Evolutionary conservation across 2,797 vertebrate genomes (phyloP).

Genomic region (Ceryle rudis): DNA sequence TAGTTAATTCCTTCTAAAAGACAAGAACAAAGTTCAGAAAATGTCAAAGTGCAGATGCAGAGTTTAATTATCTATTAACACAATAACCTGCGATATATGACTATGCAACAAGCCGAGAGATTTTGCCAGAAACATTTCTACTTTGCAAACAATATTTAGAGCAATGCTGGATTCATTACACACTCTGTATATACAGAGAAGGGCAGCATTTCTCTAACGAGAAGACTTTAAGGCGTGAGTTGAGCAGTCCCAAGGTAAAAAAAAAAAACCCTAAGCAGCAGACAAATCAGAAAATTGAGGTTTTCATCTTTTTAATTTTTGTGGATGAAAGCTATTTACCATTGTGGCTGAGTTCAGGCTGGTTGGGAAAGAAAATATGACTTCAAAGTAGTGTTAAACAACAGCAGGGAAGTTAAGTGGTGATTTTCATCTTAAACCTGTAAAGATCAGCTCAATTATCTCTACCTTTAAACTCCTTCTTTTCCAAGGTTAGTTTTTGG

Average conservation of each 20-base stretch:
- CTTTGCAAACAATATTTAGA: conserved; percentile 34
- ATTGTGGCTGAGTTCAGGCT: not conserved
- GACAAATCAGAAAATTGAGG: not conserved
- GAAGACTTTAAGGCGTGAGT: not conserved
- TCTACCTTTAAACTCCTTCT: not conserved
- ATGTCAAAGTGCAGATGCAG: conserved; percentile 17
- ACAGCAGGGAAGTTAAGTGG: not conserved
- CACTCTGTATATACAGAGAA: not conserved
- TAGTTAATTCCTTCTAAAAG: conserved; percentile 24
- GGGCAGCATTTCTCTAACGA: not conserved
- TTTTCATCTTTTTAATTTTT: not conserved
- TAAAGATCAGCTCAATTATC: not conserved
- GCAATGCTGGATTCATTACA: not conserved
- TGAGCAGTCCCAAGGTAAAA: not conserved
- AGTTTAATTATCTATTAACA: conserved; percentile 38
- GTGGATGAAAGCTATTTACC: not conserved
- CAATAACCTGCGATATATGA: conserved; percentile 30
- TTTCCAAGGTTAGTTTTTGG: rapidly evolving
- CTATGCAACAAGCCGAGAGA: not conserved
- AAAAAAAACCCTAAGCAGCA: not conserved
- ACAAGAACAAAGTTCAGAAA: conserved; percentile 36
- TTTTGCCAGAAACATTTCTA: conserved; percentile 44
- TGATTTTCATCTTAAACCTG: not conserved
- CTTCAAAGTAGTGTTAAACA: not conserved
- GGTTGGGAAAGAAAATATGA: not conserved